A percentile compares a stretch with the other conserved stretches of the same genome.
Evolutionary conservation across 2,797 vertebrate species (phyloP).

Genomic region (Poeciliopsis paucimaculata): DNA sequence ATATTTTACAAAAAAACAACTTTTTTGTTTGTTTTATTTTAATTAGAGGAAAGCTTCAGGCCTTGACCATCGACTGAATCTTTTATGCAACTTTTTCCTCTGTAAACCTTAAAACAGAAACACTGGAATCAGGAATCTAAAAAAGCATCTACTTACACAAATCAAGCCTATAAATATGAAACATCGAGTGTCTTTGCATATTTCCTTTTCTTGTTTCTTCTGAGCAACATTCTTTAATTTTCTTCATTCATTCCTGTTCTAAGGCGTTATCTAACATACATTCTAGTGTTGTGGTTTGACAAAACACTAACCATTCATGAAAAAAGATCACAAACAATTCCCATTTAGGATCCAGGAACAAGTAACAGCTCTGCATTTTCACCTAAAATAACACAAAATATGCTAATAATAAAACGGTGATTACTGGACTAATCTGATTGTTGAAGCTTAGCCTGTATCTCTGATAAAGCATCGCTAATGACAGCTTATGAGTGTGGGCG

Average conservation of each 20-base stretch:
- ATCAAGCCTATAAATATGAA: neutral
- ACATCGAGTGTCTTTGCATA: neutral
- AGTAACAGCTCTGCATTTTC: neutral
- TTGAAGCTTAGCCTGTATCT: conserved; percentile 20
- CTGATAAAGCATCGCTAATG: conserved; percentile 48
- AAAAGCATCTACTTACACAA: neutral
- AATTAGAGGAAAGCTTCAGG: neutral
- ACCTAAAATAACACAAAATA: neutral
- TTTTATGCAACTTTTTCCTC: neutral
- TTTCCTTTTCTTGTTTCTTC: neutral
- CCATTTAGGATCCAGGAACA: neutral
- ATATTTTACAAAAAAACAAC: neutral
- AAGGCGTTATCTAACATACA: neutral
- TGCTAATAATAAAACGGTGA: neutral
- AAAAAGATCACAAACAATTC: neutral
- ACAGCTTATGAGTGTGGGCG: conserved; percentile 47
- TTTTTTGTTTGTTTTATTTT: neutral
- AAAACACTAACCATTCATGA: neutral
- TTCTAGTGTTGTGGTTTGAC: neutral
- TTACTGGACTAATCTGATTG: conserved; percentile 19
- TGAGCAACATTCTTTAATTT: neutral
- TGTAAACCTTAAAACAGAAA: neutral
- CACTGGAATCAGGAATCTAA: neutral
- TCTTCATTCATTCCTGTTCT: neutral
- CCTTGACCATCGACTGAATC: neutral